Conservation (phyloP, 2,797 vertebrate species). For the Fistularia commersonii region DNA sequence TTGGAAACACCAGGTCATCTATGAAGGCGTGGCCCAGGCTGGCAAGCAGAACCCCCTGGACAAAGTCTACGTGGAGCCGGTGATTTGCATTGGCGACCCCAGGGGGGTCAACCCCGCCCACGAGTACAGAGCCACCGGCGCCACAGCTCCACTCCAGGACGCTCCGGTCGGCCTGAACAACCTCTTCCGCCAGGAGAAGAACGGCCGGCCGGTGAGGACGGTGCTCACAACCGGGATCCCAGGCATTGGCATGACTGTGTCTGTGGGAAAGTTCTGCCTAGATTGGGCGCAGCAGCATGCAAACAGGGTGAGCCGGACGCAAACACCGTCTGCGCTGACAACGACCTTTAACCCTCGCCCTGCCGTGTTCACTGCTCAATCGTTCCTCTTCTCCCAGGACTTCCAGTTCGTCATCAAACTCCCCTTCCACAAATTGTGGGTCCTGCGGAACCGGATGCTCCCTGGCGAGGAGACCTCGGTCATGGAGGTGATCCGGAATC, state of each 20-base stretch:
- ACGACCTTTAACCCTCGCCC: no score
- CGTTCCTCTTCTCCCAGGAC: constrained; percentile 43
- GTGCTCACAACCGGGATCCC: constrained; percentile 70
- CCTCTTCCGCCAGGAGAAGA: constrained; percentile 53
- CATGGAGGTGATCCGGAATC: constrained; percentile 47
- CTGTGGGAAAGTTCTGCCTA: constrained; percentile 55
- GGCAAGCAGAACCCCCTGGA: constrained; percentile 61
- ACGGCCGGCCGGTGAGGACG: constrained; percentile 38
- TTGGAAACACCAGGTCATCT: constrained; percentile 45
- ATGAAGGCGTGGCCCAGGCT: constrained; percentile 60
- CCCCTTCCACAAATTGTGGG: constrained; percentile 48
- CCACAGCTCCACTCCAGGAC: constrained; percentile 11
- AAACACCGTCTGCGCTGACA: no score
- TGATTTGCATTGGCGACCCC: constrained; percentile 41
- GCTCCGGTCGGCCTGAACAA: constrained; percentile 38
- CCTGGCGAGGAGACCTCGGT: constrained; percentile 38
- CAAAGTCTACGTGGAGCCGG: constrained; percentile 56
- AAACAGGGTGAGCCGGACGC: constrained; percentile 57
- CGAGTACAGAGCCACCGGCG: constrained; percentile 12
- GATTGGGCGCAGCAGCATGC: constrained; percentile 61
- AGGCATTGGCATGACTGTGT: constrained; percentile 64
- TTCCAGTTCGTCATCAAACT: constrained; percentile 72
- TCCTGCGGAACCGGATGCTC: constrained; percentile 17
- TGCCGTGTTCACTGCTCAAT: no score
- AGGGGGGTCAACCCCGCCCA: constrained; percentile 55